phyloP scores from a whole-genome alignment of 2,113 vertebrate species.

The Rhea pennata region DNA sequence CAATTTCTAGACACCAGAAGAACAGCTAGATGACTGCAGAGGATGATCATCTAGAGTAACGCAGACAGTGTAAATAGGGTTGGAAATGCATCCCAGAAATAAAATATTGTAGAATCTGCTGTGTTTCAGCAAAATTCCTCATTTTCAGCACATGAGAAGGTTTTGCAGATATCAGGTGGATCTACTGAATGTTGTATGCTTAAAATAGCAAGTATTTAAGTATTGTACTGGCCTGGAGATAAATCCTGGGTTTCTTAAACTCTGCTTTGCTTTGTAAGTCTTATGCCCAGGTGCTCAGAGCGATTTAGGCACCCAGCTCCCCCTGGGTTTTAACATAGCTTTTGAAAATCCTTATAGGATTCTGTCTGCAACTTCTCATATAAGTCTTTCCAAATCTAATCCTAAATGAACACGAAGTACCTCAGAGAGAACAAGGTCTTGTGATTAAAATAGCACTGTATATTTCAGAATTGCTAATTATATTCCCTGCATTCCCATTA shows the following conservation, averaged over 20 bases:
- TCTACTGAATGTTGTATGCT: neutral
- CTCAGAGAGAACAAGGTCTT: neutral
- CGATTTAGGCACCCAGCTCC: neutral
- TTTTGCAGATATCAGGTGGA: neutral
- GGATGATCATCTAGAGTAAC: neutral
- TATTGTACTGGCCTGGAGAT: neutral
- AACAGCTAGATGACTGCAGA: neutral
- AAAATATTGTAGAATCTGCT: neutral
- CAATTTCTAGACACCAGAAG: neutral
- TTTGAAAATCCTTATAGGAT: neutral
- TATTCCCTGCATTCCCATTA: conserved; percentile 14
- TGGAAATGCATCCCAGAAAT: neutral
- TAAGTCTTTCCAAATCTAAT: conserved; percentile 1
- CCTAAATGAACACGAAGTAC: neutral
- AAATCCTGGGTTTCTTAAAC: neutral
- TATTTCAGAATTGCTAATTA: conserved; percentile 24
- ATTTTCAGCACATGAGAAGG: neutral
- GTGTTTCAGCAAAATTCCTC: neutral
- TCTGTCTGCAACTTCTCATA: neutral
- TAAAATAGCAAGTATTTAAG: neutral
- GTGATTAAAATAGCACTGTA: conserved; percentile 24
- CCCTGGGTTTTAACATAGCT: neutral
- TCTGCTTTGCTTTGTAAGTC: neutral
- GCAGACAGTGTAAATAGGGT: neutral
- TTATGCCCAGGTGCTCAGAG: neutral